Evolutionary conservation across 2,113 vertebrate genomes (phyloP), one percentile per base, ranked within the genome.

Genomic region (Noturus placidus): DNA sequence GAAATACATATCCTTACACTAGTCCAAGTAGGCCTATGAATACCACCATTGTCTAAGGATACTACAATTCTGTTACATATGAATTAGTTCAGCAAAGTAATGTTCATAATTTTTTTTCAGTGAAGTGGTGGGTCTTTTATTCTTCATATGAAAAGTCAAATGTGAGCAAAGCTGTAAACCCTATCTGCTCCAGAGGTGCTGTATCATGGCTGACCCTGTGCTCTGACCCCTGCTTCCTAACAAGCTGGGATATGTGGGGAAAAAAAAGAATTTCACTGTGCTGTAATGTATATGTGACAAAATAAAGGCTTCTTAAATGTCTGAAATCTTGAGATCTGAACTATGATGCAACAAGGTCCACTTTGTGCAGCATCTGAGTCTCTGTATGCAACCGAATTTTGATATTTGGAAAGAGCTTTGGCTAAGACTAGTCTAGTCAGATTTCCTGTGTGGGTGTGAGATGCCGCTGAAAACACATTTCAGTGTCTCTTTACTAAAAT

Each of bases 331-430:
- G 5, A 72, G 52, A 30, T 63, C 30, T 61, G 7, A 59, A 33
- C n/a, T 35, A 19, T 50, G 1, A 35, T 59, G 8, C n/a, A 8
- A 52, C 38, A 72, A 14, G n/a, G 33, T 30, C n/a, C 19, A 67
- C 76, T 79, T 78, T 86, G 84, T 63, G 84, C 63, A 35, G 42
- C 20, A 38, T 79, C 78, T 54, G 67, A 57, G 22, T 59, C 52
- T 72, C 33, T 70, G 65, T 69, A 69, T 70, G 52, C 25, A 67
- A n/a, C 82, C 13, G 13, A 83, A 65, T 8, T 33, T 69, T 50
- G n/a, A 50, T 11, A 50, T 35, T 84, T 70, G 46, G 38, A 25
- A 82, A 46, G n/a, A 6, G 1, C 50, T 57, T 72, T 69, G 27
- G 6, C 52, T 85, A 35, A 27, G 22, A 25, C 69, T 74, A 57